These are phyloP conservation scores for Ceratothoa steindachneri DNA, from an alignment of 2,888 invertebrate genomes.

Conservation along the genomic window DNA sequence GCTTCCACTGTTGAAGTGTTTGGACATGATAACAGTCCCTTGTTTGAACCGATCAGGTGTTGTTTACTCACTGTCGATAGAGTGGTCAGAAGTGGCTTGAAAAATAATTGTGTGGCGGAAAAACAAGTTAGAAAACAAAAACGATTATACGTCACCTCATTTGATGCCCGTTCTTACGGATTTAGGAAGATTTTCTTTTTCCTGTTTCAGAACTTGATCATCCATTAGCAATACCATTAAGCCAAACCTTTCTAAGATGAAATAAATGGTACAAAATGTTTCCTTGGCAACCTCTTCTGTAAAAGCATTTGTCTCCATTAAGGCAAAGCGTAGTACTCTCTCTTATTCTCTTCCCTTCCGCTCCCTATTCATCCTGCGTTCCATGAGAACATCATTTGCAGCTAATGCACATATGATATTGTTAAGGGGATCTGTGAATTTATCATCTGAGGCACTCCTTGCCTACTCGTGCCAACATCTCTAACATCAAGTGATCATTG, in stretches of 20 bases:
- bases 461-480: conserved; percentile 10
- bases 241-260: too few relatives aligned
- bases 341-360: neutral
- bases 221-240: too few relatives aligned
- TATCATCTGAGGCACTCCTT: conserved; percentile 20
- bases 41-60: neutral
- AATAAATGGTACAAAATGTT: too few relatives aligned
- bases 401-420: conserved; percentile 42
- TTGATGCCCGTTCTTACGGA: too few relatives aligned
- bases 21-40: neutral
- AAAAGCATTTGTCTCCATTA: neutral
- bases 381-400: conserved; percentile 31
- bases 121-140: neutral
- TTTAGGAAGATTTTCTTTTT: too few relatives aligned
- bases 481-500: conserved; percentile 27
- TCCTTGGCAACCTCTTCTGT: too few relatives aligned
- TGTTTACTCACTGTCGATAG: neutral
- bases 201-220: too few relatives aligned
- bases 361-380: neutral
- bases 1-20: neutral
- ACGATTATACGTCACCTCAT: neutral
- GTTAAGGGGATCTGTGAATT: conserved; percentile 28
- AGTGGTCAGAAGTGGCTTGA: neutral
- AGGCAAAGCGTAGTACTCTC: neutral
- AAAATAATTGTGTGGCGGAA: neutral